Conservation (phyloP, 2,888 invertebrate species). For the Harpalus rubripes region DNA sequence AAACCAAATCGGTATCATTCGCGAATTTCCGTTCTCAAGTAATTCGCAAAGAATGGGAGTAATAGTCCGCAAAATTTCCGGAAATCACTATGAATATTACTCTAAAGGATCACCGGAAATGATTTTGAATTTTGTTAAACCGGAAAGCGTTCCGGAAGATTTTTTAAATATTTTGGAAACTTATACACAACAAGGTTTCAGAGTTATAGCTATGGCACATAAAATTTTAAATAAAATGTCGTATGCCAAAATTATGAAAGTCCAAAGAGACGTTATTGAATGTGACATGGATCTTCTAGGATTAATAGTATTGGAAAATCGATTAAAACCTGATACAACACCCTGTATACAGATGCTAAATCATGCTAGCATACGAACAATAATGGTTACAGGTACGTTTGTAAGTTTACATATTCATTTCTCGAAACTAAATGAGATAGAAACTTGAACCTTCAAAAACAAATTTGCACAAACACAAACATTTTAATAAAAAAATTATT, state of each 20-base stretch:
- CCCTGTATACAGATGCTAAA: slow-evolving; percentile 89
- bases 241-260: slow-evolving; percentile 86
- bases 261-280: slow-evolving; percentile 90
- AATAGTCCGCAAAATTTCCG: slow-evolving; percentile 87
- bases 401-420: neutral
- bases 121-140: slow-evolving; percentile 87
- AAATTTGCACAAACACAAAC: too few relatives aligned
- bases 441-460: too few relatives aligned
- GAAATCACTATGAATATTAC: slow-evolving; percentile 86
- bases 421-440: too few relatives aligned
- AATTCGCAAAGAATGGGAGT: slow-evolving; percentile 94
- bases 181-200: slow-evolving; percentile 95
- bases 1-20: slow-evolving; percentile 84
- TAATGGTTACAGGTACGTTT: slow-evolving; percentile 95
- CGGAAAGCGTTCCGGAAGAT: slow-evolving; percentile 89
- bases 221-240: slow-evolving; percentile 84
- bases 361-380: slow-evolving; percentile 91
- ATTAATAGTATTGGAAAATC: slow-evolving; percentile 96
- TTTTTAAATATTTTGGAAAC: slow-evolving; percentile 87
- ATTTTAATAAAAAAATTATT: too few relatives aligned
- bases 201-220: slow-evolving; percentile 94
- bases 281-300: slow-evolving; percentile 90
- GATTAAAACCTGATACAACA: slow-evolving; percentile 92
- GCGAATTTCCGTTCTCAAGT: slow-evolving; percentile 89
- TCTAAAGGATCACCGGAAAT: slow-evolving; percentile 96